Percentiles rank a stretch among this genome's conserved stretches.
phyloP scores from a whole-genome alignment of 2,888 invertebrate genomes.

The Ectemnius cavifrons region DNA sequence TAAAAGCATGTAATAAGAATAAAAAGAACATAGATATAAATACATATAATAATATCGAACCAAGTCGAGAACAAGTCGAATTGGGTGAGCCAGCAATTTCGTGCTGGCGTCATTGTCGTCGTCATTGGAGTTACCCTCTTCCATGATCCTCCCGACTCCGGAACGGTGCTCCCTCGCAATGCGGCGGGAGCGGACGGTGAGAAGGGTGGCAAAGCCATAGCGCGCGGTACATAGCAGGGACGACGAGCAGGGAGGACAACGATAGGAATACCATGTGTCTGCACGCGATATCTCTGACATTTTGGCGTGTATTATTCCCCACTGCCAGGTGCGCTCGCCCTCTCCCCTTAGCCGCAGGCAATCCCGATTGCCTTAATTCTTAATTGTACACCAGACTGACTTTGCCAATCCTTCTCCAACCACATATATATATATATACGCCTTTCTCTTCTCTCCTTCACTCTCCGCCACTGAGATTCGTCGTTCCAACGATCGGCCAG shows the following conservation, averaged over 20 bases:
- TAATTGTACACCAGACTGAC: constrained; percentile 25
- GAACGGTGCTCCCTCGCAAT: neutral
- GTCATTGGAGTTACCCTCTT: constrained; percentile 40
- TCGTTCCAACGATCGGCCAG: too few species aligned
- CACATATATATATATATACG: too few species aligned
- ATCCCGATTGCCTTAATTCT: constrained; percentile 36
- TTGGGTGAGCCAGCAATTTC: constrained; percentile 53
- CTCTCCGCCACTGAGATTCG: too few species aligned
- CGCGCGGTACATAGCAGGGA: constrained; percentile 21
- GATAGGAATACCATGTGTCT: constrained; percentile 51
- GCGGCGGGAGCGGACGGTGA: neutral
- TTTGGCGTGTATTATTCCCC: constrained; percentile 31
- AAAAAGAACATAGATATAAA: too few species aligned
- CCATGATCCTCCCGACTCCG: neutral
- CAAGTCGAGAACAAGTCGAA: too few species aligned
- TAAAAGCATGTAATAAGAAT: too few species aligned
- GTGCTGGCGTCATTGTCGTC: constrained; percentile 27
- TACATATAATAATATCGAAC: too few species aligned
- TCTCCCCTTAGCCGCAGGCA: neutral
- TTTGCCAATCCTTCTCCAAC: too few species aligned
- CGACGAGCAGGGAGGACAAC: constrained; percentile 23
- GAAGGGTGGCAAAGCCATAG: neutral
- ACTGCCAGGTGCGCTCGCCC: constrained; percentile 19
- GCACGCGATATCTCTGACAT: constrained; percentile 56
- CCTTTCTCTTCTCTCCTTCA: too few species aligned